A percentile compares a stretch with the other conserved stretches of the same genome.
Conservation (phyloP, 2,888 invertebrate species). For the Mesochorus sp. region DNA sequence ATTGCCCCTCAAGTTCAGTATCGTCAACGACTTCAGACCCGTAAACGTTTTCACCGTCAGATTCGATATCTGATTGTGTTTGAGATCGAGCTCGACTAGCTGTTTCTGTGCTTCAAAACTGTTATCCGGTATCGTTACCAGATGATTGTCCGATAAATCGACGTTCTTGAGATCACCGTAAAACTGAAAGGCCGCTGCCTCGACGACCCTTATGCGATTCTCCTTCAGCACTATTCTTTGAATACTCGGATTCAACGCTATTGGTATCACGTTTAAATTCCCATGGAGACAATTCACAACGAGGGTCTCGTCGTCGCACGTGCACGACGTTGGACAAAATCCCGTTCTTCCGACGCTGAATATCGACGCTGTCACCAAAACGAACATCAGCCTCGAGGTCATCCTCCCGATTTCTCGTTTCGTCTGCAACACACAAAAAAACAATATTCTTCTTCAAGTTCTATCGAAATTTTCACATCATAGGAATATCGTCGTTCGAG, state of each 20-base stretch:
- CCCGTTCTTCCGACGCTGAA: slow-evolving; percentile 80
- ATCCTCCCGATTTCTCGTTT: slow-evolving; percentile 35
- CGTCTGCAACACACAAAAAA: slow-evolving; percentile 55
- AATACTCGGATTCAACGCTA: slow-evolving; percentile 95
- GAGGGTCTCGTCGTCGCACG: slow-evolving; percentile 94
- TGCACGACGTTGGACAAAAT: slow-evolving; percentile 93
- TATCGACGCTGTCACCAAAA: slow-evolving; percentile 66
- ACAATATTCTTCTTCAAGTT: not conserved
- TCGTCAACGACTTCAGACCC: slow-evolving; percentile 90
- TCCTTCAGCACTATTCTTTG: slow-evolving; percentile 92
- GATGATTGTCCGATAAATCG: slow-evolving; percentile 92
- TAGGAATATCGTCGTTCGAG: no score
- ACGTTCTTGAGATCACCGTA: slow-evolving; percentile 93
- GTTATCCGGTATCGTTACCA: slow-evolving; percentile 90
- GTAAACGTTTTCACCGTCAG: slow-evolving; percentile 91
- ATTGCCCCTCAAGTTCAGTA: slow-evolving; percentile 91
- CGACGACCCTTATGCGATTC: slow-evolving; percentile 94
- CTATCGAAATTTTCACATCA: no score
- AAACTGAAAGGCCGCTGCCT: slow-evolving; percentile 92
- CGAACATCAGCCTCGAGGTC: slow-evolving; percentile 55
- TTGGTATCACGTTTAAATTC: slow-evolving; percentile 94
- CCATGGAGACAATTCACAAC: slow-evolving; percentile 94
- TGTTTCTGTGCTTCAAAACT: slow-evolving; percentile 92
- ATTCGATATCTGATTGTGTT: slow-evolving; percentile 92
- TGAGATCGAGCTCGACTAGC: slow-evolving; percentile 91